phyloP scores from a whole-genome alignment of 2,888 invertebrate species.

The Drosophila eohydei region DNA sequence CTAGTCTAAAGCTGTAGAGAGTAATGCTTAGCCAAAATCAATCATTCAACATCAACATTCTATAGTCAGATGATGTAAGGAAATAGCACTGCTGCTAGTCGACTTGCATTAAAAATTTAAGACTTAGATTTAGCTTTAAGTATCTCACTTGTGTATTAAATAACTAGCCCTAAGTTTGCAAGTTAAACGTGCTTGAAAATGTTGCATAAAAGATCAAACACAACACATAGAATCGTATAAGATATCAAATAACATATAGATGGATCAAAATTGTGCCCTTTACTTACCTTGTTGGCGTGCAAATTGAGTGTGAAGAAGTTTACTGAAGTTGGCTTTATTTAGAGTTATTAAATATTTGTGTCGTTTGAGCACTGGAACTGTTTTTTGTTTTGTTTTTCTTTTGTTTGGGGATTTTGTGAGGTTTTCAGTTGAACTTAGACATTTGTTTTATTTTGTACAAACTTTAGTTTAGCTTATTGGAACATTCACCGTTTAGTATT shows the following conservation, averaged over 20 bases:
- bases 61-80: background rate
- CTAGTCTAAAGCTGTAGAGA: background rate
- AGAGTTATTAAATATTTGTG: slow-evolving; percentile 19
- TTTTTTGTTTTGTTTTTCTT: slow-evolving; percentile 3
- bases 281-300: slow-evolving; percentile 46
- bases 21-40: background rate
- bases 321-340: slow-evolving; percentile 27
- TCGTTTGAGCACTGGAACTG: slow-evolving; percentile 37
- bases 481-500: slow-evolving; percentile 71
- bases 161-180: slow-evolving; percentile 17
- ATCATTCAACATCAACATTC: background rate
- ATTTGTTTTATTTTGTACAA: slow-evolving; percentile 53
- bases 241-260: slow-evolving; percentile 22
- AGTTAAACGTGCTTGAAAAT: slow-evolving; percentile 23
- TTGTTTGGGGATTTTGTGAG: slow-evolving; percentile 17
- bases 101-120: background rate
- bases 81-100: slow-evolving; percentile 1
- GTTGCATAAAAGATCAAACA: slow-evolving; percentile 41
- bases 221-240: slow-evolving; percentile 43
- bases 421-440: slow-evolving; percentile 28
- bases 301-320: slow-evolving; percentile 36
- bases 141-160: background rate
- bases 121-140: background rate
- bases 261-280: slow-evolving; percentile 26
- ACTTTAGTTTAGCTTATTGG: slow-evolving; percentile 59